phyloP scores from a whole-genome alignment of 2,888 invertebrate species.

The Tipula vernalis region DNA sequence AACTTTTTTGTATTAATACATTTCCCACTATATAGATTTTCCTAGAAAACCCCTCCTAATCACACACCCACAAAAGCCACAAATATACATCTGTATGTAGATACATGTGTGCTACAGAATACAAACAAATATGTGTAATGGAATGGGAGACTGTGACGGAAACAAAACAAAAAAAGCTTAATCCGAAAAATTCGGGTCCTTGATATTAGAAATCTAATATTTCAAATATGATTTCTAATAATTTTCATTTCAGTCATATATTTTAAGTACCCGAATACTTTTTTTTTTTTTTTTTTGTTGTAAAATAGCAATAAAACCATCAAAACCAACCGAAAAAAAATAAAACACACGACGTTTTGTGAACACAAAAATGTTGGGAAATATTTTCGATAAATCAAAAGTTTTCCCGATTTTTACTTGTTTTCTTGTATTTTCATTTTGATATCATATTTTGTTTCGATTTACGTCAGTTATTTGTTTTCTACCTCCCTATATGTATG shows the following conservation, averaged over 20 bases:
- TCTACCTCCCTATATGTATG: background rate
- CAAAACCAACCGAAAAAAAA: background rate
- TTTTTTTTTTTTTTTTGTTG: background rate
- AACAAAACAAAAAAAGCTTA: background rate
- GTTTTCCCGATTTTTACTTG: background rate
- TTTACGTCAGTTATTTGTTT: conserved; percentile 1
- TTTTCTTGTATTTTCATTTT: background rate
- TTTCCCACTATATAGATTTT: background rate
- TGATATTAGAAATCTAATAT: background rate
- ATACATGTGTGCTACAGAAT: background rate
- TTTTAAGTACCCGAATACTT: background rate
- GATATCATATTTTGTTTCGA: conserved; percentile 4
- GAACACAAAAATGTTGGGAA: background rate
- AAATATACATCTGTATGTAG: background rate
- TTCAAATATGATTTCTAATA: conserved; percentile 4
- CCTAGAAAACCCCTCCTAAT: background rate
- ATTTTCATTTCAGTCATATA: background rate
- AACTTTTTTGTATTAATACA: background rate
- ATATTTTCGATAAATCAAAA: conserved; percentile 4
- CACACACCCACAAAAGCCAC: background rate
- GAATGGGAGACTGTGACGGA: background rate
- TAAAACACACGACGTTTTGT: background rate
- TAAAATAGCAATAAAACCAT: background rate
- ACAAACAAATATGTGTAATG: background rate
- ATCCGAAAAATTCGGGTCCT: background rate